Conservation (phyloP, 2,113 vertebrate species). For the Cheilinus undulatus region DNA sequence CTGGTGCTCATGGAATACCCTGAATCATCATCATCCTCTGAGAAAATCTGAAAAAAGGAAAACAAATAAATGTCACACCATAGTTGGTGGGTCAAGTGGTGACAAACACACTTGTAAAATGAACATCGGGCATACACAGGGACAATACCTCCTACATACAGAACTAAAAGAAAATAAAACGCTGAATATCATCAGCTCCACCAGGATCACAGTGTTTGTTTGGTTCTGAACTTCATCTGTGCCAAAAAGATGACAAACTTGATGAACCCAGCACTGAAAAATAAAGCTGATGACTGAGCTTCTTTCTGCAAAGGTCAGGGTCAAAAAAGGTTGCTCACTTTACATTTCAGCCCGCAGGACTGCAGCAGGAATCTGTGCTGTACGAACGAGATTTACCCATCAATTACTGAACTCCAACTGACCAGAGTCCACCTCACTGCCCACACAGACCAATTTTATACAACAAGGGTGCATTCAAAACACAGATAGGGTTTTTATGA, state of each 20-base stretch:
- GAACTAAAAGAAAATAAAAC: background rate
- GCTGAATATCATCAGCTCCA: background rate
- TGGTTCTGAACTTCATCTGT: background rate
- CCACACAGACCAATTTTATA: slow-evolving; percentile 37
- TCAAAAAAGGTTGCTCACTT: slow-evolving; percentile 26
- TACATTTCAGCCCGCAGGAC: slow-evolving; percentile 19
- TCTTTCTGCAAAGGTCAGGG: slow-evolving; percentile 49
- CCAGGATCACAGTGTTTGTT: background rate
- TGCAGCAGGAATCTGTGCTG: slow-evolving; percentile 26
- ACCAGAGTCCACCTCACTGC: slow-evolving; percentile 4
- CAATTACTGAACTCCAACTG: slow-evolving; percentile 25
- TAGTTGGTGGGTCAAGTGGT: too few species aligned
- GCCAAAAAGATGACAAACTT: slow-evolving; percentile 8
- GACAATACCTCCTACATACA: background rate
- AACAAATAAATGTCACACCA: background rate
- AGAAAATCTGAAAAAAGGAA: too few species aligned
- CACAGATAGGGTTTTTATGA: slow-evolving; percentile 19
- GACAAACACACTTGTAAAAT: too few species aligned
- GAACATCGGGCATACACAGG: background rate
- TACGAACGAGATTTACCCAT: slow-evolving; percentile 6
- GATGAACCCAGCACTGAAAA: slow-evolving; percentile 5
- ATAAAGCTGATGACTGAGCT: slow-evolving; percentile 43
- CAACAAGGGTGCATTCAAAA: slow-evolving; percentile 12
- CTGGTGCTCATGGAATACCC: too few species aligned
- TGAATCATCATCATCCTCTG: too few species aligned